Evolutionary conservation across 35 echinoderm and acorn worm species (phyloP).

Genomic region (Lytechinus pictus): DNA sequence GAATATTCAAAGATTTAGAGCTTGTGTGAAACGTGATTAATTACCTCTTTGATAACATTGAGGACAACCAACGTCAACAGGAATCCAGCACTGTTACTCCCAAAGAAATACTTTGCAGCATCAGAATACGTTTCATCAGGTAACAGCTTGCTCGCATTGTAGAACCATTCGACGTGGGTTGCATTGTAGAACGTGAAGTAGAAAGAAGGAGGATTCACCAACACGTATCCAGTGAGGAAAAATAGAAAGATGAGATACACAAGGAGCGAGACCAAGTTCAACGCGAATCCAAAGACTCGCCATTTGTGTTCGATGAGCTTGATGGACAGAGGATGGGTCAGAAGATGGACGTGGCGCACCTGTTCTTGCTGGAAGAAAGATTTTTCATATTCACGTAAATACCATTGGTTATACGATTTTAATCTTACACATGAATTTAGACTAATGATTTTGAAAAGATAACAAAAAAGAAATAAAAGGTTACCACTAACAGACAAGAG

Average conservation of each 20-base stretch:
- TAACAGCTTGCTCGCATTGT: not conserved
- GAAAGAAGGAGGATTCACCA: not conserved
- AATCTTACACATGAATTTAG: no score
- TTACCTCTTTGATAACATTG: conserved; percentile 12
- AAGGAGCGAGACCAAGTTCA: not conserved
- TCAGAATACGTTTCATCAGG: not conserved
- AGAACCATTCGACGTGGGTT: not conserved
- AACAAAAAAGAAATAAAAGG: no score
- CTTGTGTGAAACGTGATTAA: no score
- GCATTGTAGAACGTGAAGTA: not conserved
- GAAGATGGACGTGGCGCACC: not conserved
- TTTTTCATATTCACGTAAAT: not conserved
- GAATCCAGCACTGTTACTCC: not conserved
- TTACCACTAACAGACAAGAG: no score
- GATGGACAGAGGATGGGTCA: conserved; percentile 13
- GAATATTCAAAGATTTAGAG: no score
- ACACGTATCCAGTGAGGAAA: not conserved
- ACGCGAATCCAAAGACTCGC: not conserved
- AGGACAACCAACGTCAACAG: not conserved
- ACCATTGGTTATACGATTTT: no score
- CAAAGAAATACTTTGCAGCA: not conserved
- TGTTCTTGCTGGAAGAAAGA: not conserved
- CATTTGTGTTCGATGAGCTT: conserved; percentile 41
- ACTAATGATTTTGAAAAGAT: no score
- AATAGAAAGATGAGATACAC: not conserved